Evolutionary conservation across 2,888 invertebrate species (phyloP), one percentile per base, ranked within the genome.

Genomic region (Campoletis raptor): DNA sequence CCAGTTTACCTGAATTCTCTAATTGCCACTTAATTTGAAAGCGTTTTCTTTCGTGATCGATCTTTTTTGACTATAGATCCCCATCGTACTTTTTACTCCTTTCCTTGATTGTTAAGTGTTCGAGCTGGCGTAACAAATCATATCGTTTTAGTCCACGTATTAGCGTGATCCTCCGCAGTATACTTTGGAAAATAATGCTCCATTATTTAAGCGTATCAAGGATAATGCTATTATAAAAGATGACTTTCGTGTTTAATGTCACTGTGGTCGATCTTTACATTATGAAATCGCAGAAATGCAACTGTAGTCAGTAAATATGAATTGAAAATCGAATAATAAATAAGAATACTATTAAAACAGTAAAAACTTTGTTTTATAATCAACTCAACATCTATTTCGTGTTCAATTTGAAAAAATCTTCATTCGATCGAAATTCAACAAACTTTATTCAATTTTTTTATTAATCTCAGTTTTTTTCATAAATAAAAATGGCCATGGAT

Each of bases 91-190:
- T 52, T 18, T 52, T 52, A 18, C 48, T 52, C 48, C n/a, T 52
- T 52, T n/a, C 18, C 48, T 18, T 52, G 48, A 52, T 52, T 52
- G 48, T 24, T 24, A 9, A 54, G 24, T 15, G 30, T 42, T 42
- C 45, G 21, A 37, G 40, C 40, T 70, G 10, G 24, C 74, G 40
- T 40, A 76, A 76, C 70, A 24, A 76, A 81, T 81, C 45, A 42
- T 69, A 69, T 36, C 36, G 24, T 45, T 45, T 37, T 5, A 36
- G 21, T 73, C 24, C 64, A 66, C 42, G 64, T 72, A 78, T 74
- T 86, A 78, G 81, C 86, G 86, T 86, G 84, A 84, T 54, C 70
- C 73, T 69, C 48, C 21, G 42, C 78, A 40, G 73, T 86, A 74
- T 76, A 76, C 76, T 76, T 76, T 36, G 30, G 30, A 48, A 76